Conservation (phyloP, 2,113 vertebrate species). For the Salvelinus fontinalis region DNA sequence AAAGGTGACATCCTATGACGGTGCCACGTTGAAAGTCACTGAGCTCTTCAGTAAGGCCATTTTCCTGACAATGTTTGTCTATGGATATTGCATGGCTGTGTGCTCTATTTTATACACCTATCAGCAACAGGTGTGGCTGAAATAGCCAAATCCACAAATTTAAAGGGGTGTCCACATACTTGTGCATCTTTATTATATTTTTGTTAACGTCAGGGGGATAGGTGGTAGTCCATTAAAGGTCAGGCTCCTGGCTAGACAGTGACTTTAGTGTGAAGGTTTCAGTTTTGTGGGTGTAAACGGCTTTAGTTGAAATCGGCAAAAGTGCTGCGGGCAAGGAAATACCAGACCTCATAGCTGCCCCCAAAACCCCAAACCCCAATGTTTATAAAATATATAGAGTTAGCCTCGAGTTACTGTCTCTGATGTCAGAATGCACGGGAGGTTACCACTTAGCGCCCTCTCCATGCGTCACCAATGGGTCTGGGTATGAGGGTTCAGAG, state of each 20-base stretch:
- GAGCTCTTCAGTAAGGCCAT: too few species aligned
- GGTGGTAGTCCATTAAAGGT: slow-evolving; percentile 25
- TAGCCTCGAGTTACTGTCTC: slow-evolving; percentile 46
- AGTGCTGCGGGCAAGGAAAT: slow-evolving; percentile 22
- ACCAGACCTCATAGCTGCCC: slow-evolving; percentile 1
- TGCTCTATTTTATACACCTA: too few species aligned
- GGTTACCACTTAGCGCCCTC: slow-evolving; percentile 7
- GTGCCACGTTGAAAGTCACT: too few species aligned
- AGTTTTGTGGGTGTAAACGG: slow-evolving; percentile 5
- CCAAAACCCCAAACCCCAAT: slow-evolving; percentile 42
- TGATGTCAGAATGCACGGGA: slow-evolving; percentile 42
- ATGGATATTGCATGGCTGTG: too few species aligned
- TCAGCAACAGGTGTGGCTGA: too few species aligned
- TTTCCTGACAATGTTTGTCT: too few species aligned
- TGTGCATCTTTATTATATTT: slow-evolving; percentile 39
- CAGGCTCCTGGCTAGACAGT: slow-evolving; percentile 28
- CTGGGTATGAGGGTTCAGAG: slow-evolving; percentile 12
- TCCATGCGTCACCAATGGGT: slow-evolving; percentile 50
- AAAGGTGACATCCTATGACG: too few species aligned
- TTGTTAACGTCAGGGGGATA: slow-evolving; percentile 13
- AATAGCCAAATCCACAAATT: too few species aligned
- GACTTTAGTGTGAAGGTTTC: slow-evolving; percentile 14
- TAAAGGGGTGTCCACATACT: too few species aligned
- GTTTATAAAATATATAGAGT: slow-evolving; percentile 49
- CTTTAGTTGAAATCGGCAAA: slow-evolving; percentile 25